Base-by-base conservation (phyloP, 1,140 invertebrate species). In the Tribolium madens region DNA sequence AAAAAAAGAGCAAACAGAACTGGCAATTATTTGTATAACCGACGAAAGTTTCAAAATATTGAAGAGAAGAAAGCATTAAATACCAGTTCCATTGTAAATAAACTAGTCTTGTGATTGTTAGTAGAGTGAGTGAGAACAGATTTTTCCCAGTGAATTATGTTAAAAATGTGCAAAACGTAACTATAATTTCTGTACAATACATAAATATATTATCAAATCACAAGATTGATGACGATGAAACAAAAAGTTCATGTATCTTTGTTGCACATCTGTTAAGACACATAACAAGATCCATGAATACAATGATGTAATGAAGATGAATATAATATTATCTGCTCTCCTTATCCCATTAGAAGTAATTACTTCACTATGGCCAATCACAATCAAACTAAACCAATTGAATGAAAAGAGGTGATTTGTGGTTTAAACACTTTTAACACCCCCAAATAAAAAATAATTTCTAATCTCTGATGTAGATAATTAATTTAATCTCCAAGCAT, bases 101-200 rank as follows among this genome's bases (percentile, higher is more conserved):
- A 75, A 75, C n/a, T 78, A 76, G 64, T 78, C 52, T 78, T 77
- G 79, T 81, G 79, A 81, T 76, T 81, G 73, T 76, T 77, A 77
- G 47, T 74, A 79, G 46, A 79, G 78, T 79, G 75, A 77, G 76
- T 64, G 78, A 79, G 76, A 79, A 76, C 75, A 77, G 69, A 36
- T 77, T 60, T 60, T 72, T 68, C 17, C n/a, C 9, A 21, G 50
- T 68, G 57, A 69, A 68, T 47, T 75, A 13, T 12, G 17, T 50
- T 64, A 78, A 70, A 53, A 73, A 52, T 68, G 78, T 79, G 78
- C 78, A 74, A 47, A 68, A 68, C 74, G 69, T 72, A 42, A 57
- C 52, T 18, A 64, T 64, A 26, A 33, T 64, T 64, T 64, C 12
- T 76, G 50, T 72, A 71, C 52, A 79, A 72, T 48, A 78, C 53